phyloP scores from a whole-genome alignment of 2,888 invertebrate species.

The Diarsia mendica region DNA sequence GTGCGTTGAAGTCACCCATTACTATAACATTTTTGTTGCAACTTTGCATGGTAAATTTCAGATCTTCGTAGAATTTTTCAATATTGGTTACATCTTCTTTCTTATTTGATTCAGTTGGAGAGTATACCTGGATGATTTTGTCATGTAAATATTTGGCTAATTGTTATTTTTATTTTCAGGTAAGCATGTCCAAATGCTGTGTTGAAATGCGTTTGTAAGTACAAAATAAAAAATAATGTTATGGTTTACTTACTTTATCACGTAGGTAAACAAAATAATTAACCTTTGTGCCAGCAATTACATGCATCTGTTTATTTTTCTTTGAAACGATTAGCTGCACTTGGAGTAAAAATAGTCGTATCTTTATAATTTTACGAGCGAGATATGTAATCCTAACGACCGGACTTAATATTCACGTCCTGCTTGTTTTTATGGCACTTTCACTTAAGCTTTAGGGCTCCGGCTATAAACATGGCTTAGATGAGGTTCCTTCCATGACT shows the following conservation, averaged over 20 bases:
- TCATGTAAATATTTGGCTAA: slow-evolving; percentile 16
- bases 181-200: slow-evolving; percentile 43
- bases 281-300: slow-evolving; percentile 31
- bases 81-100: too few relatives aligned
- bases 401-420: slow-evolving; percentile 40
- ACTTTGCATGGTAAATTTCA: too few relatives aligned
- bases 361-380: slow-evolving; percentile 47
- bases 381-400: slow-evolving; percentile 49
- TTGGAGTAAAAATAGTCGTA: slow-evolving; percentile 43
- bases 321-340: slow-evolving; percentile 38
- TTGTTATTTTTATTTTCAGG: slow-evolving; percentile 54
- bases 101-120: too few relatives aligned
- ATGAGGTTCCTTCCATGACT: background rate
- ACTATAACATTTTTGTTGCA: too few relatives aligned
- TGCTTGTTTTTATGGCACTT: slow-evolving; percentile 50
- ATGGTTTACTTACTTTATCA: slow-evolving; percentile 18
- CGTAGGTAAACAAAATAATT: slow-evolving; percentile 53
- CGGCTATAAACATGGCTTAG: slow-evolving; percentile 29
- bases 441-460: slow-evolving; percentile 50
- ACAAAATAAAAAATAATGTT: slow-evolving; percentile 22
- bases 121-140: too few relatives aligned
- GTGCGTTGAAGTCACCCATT: too few relatives aligned
- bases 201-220: slow-evolving; percentile 47
- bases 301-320: slow-evolving; percentile 39
- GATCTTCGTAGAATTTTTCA: too few relatives aligned